These are phyloP conservation scores for Phainopepla nitens DNA, from an alignment of 2,113 vertebrate genomes.

Conservation along the genomic window DNA sequence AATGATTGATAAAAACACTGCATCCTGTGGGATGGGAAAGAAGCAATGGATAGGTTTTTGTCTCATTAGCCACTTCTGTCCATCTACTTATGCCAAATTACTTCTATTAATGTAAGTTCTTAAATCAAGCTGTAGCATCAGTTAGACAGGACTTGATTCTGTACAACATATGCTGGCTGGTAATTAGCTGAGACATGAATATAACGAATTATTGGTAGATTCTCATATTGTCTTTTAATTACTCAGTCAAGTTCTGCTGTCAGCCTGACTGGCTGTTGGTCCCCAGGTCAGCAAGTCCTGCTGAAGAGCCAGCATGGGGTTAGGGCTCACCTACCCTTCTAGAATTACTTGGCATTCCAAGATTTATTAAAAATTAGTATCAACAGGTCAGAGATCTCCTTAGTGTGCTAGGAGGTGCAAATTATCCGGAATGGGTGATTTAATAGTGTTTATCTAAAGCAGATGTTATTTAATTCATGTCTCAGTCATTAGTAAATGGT, in stretches of 20 bases:
- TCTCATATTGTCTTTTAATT: constrained; percentile 10
- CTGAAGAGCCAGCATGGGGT: background rate
- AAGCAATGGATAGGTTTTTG: background rate
- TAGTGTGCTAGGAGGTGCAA: background rate
- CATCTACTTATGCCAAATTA: background rate
- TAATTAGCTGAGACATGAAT: constrained; percentile 25
- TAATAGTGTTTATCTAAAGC: constrained; percentile 34
- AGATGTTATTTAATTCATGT: constrained; percentile 41
- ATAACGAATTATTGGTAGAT: background rate
- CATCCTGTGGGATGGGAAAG: background rate
- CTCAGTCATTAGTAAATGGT: background rate
- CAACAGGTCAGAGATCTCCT: constrained; percentile 28
- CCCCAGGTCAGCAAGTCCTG: background rate
- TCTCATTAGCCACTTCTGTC: background rate
- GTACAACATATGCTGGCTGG: background rate
- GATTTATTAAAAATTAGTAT: constrained; percentile 59
- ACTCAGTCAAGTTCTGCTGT: background rate
- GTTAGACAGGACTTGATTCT: background rate
- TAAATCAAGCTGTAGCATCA: background rate
- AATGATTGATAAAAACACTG: background rate
- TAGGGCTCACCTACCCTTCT: constrained; percentile 14
- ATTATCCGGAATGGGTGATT: constrained; percentile 3
- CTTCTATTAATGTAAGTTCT: background rate
- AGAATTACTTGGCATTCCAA: constrained; percentile 59
- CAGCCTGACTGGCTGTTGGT: background rate